These are phyloP conservation scores for Orcinus orca DNA, from an alignment of 2,113 vertebrate genomes.

Conservation along the genomic window DNA sequence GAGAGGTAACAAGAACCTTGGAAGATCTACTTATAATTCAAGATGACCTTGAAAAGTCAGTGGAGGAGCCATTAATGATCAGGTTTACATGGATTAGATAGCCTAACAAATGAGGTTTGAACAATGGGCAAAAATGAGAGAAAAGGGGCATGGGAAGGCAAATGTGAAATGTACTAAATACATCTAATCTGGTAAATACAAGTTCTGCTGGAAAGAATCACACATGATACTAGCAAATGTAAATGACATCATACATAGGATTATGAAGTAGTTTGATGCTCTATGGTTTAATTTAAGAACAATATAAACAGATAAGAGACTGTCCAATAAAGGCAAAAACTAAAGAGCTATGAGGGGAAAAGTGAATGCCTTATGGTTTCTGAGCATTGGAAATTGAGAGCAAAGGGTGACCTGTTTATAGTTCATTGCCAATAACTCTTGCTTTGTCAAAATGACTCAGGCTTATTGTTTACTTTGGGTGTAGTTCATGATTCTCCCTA, in stretches of 20 bases:
- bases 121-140: not conserved
- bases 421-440: not conserved
- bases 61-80: not conserved
- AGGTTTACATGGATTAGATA: not conserved
- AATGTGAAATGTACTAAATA: not conserved
- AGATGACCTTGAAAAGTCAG: slow-evolving; percentile 65
- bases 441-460: not conserved
- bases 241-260: not conserved
- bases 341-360: not conserved
- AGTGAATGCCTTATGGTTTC: not conserved
- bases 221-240: not conserved
- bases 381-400: not conserved
- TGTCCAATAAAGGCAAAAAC: not conserved
- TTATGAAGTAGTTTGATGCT: not conserved
- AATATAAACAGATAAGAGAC: not conserved
- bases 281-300: not conserved
- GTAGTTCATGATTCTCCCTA: not conserved
- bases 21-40: slow-evolving; percentile 59
- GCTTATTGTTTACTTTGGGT: not conserved
- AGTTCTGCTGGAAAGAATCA: not conserved
- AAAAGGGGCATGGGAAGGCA: not conserved
- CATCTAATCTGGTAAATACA: not conserved
- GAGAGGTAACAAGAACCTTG: slow-evolving; percentile 60
- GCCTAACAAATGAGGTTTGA: not conserved
- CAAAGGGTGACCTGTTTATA: not conserved